Percentiles rank a stretch among this genome's conserved stretches.
phyloP scores from a whole-genome alignment of 2,797 vertebrate genomes.

The Enteromius viviparus region DNA sequence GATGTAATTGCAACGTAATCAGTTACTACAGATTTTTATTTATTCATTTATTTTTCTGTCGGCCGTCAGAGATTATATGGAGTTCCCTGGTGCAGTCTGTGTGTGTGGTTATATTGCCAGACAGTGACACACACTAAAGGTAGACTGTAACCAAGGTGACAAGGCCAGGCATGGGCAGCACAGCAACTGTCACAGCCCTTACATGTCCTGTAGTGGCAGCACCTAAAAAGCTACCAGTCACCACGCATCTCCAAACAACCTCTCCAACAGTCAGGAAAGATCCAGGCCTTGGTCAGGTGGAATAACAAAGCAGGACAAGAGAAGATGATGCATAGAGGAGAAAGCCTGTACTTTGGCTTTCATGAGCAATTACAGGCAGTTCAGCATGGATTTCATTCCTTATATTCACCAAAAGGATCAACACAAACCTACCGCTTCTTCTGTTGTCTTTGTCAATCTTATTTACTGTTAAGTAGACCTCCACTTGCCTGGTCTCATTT shows the following conservation, averaged over 20 bases:
- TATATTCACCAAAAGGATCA: slow-evolving; percentile 46
- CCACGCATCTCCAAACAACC: slow-evolving; percentile 59
- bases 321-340: slow-evolving; percentile 49
- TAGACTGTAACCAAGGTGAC: slow-evolving; percentile 60
- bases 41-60: background rate
- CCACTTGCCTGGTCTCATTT: slow-evolving; percentile 38
- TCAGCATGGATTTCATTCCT: slow-evolving; percentile 46
- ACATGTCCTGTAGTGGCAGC: slow-evolving; percentile 53
- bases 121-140: slow-evolving; percentile 56
- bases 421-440: slow-evolving; percentile 30
- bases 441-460: slow-evolving; percentile 53
- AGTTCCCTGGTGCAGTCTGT: slow-evolving; percentile 13
- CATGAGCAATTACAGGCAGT: slow-evolving; percentile 61
- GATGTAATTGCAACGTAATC: background rate
- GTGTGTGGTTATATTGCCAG: slow-evolving; percentile 39
- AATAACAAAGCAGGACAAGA: slow-evolving; percentile 45
- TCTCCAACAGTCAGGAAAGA: slow-evolving; percentile 67
- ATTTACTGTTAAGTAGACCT: slow-evolving; percentile 51
- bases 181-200: slow-evolving; percentile 70
- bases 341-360: slow-evolving; percentile 50
- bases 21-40: background rate
- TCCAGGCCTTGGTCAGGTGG: slow-evolving; percentile 64
- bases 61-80: background rate
- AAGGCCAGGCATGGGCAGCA: slow-evolving; percentile 61
- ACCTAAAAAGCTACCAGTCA: slow-evolving; percentile 67